Evolutionary conservation across 53 echinoderm and acorn worm species (phyloP), one percentile per base, ranked within the genome.

Genomic region (Holothuria scabra): DNA sequence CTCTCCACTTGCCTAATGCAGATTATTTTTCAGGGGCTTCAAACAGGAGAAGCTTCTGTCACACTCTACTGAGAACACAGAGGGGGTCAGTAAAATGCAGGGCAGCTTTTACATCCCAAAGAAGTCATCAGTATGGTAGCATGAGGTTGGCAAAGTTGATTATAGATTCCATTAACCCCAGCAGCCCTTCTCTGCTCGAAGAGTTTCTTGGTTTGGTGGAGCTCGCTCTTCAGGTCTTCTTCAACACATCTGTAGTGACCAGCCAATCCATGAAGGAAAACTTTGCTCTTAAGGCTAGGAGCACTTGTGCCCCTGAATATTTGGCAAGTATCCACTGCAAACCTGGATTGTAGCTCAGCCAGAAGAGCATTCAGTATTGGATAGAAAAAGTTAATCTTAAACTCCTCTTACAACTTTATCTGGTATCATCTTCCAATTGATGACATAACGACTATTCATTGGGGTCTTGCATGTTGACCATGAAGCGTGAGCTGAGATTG

Each of bases 111-210:
- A 20, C 19, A 79, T 26, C 69, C 71, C 84, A 26, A 49, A 52
- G 58, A 86, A 86, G 24, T 67, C 86, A 35, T 74, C 44, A 12
- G 26, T 78, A 49, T 8, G 87, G 87, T 37, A 25, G 44, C 56
- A 81, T 41, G 57, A 64, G 81, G 28, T 87, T 66, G 59, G 81
- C 81, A 11, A 87, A 87, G 66, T 87, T 81, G 12, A 34, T 65
- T 21, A 62, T 41, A 1, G 57, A 67, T 59, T 68, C 56, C 29
- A 85, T 60, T 85, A 0, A 37, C 62, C 10, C 21, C 61, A 25
- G 85, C 74, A 16, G 34, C 30, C 57, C 18, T n/a, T n/a, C 75
- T 75, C 64, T 31, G 49, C 18, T 56, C 41, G 41, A 60, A 62
- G 24, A 80, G 80, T 60, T 80, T 80, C 62, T 60, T 67, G 18